Evolutionary conservation across 2,888 invertebrate genomes (phyloP), one percentile per base, ranked within the genome.

Genomic region (Coleophora deauratella): DNA sequence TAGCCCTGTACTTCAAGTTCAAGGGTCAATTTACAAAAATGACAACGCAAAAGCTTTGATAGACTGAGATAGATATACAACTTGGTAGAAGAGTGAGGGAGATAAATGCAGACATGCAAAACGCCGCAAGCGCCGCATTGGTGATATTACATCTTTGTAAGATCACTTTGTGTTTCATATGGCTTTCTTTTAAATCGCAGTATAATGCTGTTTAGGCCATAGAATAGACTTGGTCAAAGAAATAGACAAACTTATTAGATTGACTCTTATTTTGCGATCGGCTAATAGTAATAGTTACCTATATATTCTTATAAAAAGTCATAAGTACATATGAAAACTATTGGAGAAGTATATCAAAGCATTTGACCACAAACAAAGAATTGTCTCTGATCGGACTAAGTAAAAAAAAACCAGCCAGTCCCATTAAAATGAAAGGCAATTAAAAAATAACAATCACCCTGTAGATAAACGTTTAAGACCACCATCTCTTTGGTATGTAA

Each of bases 21-120:
- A 73, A 50, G 71, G 80, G 74, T 77, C 75, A 72, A 70, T 74
- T 71, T 70, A 68, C 71, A 75, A 79, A 80, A 79, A 80, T 79
- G 77, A 80, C 79, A 78, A 71, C 64, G 71, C 70, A 59, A 66
- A 70, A 67, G 61, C 57, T 54, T 38, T 40, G 56, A 27, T 35
- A 45, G 61, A 73, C 27, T 37, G 55, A 49, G 66, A 68, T 2
- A 34, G 27, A 48, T 27, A 6, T 62, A 66, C 9, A 21, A 46
- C 37, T 13, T 35, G 12, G 1, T 0, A 15, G 14, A 13, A 28
- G 66, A 33, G 47, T 6, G 52, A 72, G 38, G 50, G 58, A 48
- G 72, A 69, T 15, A 44, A 40, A 35, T 35, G 41, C 47, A 54
- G 44, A 61, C 69, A 65, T 64, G 68, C 63, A 57, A 60, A 69